Evolutionary conservation across 2,113 vertebrate genomes (phyloP).

Genomic region (Clarias batrachus): DNA sequence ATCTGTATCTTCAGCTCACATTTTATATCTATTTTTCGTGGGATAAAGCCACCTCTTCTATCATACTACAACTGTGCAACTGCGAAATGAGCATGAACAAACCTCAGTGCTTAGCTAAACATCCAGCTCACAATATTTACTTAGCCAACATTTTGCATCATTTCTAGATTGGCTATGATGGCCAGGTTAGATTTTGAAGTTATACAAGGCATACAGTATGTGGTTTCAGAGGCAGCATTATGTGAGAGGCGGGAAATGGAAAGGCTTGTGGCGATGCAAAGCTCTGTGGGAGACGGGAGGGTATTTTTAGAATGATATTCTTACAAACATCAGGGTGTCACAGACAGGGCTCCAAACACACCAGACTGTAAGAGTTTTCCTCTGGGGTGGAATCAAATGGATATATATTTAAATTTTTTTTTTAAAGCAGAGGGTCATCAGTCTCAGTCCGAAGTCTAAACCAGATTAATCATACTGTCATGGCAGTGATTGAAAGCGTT

Average conservation of each 20-base stretch:
- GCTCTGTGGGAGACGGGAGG: conserved; percentile 52
- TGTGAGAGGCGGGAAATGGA: not conserved
- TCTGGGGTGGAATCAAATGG: not conserved
- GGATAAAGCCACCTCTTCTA: too few species aligned
- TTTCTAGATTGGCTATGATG: not conserved
- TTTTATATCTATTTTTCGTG: not conserved
- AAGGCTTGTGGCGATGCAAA: not conserved
- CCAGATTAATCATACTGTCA: not conserved
- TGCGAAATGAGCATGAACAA: not conserved
- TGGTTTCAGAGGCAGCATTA: not conserved
- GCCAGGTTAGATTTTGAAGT: not conserved
- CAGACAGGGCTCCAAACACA: not conserved
- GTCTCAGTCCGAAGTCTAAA: not conserved
- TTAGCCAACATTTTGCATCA: not conserved
- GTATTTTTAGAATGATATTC: conserved; percentile 67
- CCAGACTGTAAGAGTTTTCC: not conserved
- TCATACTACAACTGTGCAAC: not conserved
- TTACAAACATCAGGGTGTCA: conserved; percentile 64
- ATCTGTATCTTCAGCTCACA: not conserved
- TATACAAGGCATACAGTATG: not conserved
- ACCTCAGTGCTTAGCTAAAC: not conserved
- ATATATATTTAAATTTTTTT: not conserved
- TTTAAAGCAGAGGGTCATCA: not conserved
- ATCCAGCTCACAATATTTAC: not conserved
- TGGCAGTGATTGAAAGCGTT: too few species aligned